These are phyloP conservation scores for Sisor rabdophorus DNA, from an alignment of 2,113 vertebrate genomes.

Conservation along the genomic window DNA sequence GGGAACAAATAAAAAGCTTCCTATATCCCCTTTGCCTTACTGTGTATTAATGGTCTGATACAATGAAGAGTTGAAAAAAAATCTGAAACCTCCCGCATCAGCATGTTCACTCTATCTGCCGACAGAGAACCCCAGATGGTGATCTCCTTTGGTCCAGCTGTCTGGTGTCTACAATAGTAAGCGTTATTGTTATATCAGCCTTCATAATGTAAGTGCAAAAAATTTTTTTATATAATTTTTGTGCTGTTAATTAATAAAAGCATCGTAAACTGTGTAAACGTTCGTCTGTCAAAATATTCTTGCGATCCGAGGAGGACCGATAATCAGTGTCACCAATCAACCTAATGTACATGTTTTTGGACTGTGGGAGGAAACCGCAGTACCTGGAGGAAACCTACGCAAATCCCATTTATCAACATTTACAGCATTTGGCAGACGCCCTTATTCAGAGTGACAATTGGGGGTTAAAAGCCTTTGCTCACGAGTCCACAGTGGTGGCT, in stretches of 20 bases:
- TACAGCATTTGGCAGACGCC: too few relatives aligned
- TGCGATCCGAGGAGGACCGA: background rate
- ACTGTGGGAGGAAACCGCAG: too few relatives aligned
- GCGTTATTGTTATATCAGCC: background rate
- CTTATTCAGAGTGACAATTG: too few relatives aligned
- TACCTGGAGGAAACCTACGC: too few relatives aligned
- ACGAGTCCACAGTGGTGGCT: too few relatives aligned
- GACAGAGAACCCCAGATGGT: constrained; percentile 29
- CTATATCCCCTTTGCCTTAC: background rate
- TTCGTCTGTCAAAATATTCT: background rate
- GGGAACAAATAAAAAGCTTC: background rate
- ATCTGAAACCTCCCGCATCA: constrained; percentile 42
- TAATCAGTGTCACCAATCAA: too few relatives aligned
- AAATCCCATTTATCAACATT: too few relatives aligned
- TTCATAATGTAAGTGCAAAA: background rate
- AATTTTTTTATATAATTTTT: too few relatives aligned
- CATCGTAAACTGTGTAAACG: background rate
- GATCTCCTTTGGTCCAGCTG: background rate
- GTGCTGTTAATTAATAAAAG: background rate
- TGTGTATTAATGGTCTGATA: constrained; percentile 25
- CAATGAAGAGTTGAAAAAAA: background rate
- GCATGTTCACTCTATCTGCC: constrained; percentile 55
- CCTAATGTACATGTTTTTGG: too few relatives aligned
- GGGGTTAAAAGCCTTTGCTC: too few relatives aligned
- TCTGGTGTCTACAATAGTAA: background rate